Conservation (phyloP, 2,888 invertebrate species). For the Calameuta pallipes region DNA sequence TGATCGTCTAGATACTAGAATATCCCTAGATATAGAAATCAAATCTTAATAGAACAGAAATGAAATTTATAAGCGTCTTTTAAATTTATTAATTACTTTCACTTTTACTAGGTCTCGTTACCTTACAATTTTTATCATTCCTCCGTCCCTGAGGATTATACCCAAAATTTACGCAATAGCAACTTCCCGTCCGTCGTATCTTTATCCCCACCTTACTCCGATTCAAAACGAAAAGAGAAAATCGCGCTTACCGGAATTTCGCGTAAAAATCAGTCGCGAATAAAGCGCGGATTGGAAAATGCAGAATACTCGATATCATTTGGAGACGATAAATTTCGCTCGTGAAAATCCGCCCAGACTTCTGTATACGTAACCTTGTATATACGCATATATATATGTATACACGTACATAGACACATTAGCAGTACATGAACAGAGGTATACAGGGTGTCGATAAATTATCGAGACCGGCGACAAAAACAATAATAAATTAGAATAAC, state of each 20-base stretch:
- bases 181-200: not conserved
- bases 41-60: not conserved
- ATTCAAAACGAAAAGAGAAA: not conserved
- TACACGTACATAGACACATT: not conserved
- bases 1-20: not conserved
- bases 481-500: not conserved
- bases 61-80: not conserved
- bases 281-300: not conserved
- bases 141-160: not conserved
- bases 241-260: not conserved
- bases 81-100: not conserved
- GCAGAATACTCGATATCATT: constrained; percentile 6
- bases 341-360: not conserved
- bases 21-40: not conserved
- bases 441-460: not conserved
- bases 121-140: not conserved
- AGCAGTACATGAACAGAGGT: not conserved
- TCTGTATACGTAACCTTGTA: not conserved
- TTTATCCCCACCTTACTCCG: too few relatives aligned
- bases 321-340: constrained; percentile 6
- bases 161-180: not conserved
- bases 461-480: not conserved
- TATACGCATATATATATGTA: not conserved
- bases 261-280: constrained; percentile 4
- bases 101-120: not conserved